phyloP scores from a whole-genome alignment of 2,113 vertebrate species.

The Sceloporus tristichus region DNA sequence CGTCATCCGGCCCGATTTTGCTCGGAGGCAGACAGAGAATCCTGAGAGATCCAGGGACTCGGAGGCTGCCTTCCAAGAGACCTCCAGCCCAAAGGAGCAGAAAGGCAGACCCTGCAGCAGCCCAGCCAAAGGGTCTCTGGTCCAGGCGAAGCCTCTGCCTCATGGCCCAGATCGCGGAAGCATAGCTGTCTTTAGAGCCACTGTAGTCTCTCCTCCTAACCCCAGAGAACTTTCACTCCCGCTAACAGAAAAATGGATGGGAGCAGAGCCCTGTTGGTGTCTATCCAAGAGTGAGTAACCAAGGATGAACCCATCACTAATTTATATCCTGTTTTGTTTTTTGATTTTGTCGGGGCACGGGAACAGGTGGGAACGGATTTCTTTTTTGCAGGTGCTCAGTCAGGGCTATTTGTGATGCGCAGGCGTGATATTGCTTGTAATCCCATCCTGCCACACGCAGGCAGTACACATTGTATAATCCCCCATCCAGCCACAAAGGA shows the following conservation, averaged over 20 bases:
- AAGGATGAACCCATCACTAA: conserved; percentile 27
- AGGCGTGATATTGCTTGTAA: conserved; percentile 64
- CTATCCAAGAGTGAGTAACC: conserved; percentile 46
- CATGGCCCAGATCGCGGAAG: no score
- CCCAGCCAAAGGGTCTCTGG: conserved; percentile 48
- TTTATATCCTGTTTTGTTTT: conserved; percentile 36
- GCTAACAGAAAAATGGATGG: conserved; percentile 34
- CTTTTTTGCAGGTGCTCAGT: conserved; percentile 64
- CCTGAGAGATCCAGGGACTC: conserved; percentile 80
- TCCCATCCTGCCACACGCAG: conserved; percentile 53
- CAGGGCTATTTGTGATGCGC: conserved; percentile 67
- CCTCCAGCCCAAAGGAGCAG: conserved; percentile 66
- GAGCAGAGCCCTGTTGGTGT: conserved; percentile 40
- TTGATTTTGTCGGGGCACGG: conserved; percentile 49
- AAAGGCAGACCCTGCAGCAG: conserved; percentile 47
- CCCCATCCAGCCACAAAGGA: conserved; percentile 53
- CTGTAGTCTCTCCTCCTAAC: no score
- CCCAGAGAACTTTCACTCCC: conserved; percentile 21
- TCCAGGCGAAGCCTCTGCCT: conserved; percentile 42
- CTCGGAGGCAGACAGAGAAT: conserved; percentile 60
- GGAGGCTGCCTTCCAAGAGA: conserved; percentile 70
- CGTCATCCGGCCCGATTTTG: conserved; percentile 74
- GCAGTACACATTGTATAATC: conserved; percentile 71
- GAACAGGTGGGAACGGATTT: neutral
- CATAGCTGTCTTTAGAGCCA: neutral